phyloP scores from a whole-genome alignment of 2,888 invertebrate species.

The Scrobipalpa atriplicella region DNA sequence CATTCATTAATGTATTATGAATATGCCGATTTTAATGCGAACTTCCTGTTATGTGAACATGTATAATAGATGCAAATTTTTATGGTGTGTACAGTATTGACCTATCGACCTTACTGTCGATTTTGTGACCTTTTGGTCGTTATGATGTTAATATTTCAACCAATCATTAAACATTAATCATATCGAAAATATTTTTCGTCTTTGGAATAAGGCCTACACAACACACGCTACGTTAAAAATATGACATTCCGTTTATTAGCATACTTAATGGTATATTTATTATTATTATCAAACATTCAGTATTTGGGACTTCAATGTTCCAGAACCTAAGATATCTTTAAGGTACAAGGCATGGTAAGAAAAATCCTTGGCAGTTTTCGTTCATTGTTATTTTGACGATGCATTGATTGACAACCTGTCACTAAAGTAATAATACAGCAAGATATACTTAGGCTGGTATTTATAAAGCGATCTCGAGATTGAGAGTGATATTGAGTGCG shows the following conservation, averaged over 20 bases:
- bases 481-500: no score
- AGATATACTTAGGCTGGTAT: no score
- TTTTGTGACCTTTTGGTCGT: constrained; percentile 12
- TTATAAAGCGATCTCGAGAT: no score
- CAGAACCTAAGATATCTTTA: no score
- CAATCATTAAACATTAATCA: not conserved
- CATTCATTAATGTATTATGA: no score
- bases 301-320: no score
- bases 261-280: constrained; percentile 7
- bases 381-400: no score
- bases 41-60: constrained; percentile 19
- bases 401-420: no score
- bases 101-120: constrained; percentile 27
- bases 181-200: not conserved
- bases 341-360: no score
- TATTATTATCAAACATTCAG: not conserved
- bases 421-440: no score
- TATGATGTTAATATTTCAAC: constrained; percentile 12
- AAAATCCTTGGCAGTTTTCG: no score
- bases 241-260: constrained; percentile 8
- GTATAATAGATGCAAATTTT: constrained; percentile 21
- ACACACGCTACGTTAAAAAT: not conserved
- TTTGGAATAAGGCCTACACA: not conserved
- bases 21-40: not conserved
- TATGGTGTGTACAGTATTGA: constrained; percentile 24